Evolutionary conservation across 2,888 invertebrate genomes (phyloP), one percentile per base, ranked within the genome.

Genomic region (Amblyjoppa fuscipennis): DNA sequence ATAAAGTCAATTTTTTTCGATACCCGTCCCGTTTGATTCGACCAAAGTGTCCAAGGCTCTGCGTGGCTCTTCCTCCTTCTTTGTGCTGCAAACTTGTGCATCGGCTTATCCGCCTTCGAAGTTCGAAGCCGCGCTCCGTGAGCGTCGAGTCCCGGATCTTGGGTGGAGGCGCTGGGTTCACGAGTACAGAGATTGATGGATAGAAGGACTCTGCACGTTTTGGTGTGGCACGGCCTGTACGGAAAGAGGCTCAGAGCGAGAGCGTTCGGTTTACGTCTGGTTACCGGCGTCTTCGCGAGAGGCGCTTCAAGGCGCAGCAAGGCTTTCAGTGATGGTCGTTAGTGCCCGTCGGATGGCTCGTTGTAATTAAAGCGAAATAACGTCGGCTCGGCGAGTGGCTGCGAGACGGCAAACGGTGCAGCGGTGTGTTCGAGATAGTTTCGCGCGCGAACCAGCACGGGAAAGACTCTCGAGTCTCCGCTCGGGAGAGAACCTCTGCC

Each of bases 331-430:
- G 28, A 13, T 13, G 68, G 70, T 69, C 51, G 75, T 79, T 80
- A 61, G 75, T 75, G 75, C 61, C 51, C 16, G 81, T 70, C 53
- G 75, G 53, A 71, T 75, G 70, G 70, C 51, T 81, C 70, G 81
- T 81, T 76, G 81, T 76, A 81, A 84, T 84, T 84, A 84, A 75
- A 38, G 66, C 71, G 81, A 70, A 81, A 71, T 76, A 84, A 84
- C 75, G 61, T 53, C 28, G 31, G 69, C 61, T 51, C 69, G 51
- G 77, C 16, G 41, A 13, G 25, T n/a, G 3, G 38, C 13, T 49
- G 16, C n/a, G 13, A 64, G n/a, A 64, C 53, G 51, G 16, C 16
- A 41, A n/a, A 49, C 1, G 25, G 51, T 20, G 9, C 56, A n/a
- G 53, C 9, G 56, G 56, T 9, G 20, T 25, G 56, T 56, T 56